phyloP scores from a whole-genome alignment of 2,113 vertebrate genomes.

The Lepisosteus oculatus region DNA sequence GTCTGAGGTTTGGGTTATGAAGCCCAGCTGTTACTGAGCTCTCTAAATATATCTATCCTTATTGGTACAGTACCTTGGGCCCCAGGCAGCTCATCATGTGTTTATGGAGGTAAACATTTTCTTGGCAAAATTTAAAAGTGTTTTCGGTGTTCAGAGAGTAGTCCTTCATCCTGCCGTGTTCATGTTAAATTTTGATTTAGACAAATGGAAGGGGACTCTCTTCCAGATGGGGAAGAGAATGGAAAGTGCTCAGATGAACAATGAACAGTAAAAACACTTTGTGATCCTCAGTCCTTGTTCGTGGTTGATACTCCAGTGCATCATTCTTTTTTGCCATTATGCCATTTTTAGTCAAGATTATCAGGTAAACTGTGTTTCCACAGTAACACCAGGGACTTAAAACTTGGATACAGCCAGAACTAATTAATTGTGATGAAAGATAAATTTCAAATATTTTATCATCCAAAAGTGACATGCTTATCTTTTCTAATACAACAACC shows the following conservation, averaged over 20 bases:
- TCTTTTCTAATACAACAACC: neutral
- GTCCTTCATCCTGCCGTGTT: neutral
- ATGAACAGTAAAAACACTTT: slow-evolving; percentile 3
- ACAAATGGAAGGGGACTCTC: neutral
- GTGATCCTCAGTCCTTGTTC: neutral
- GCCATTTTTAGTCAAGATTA: slow-evolving; percentile 4
- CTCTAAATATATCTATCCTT: no score
- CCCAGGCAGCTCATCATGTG: no score
- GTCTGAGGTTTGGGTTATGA: no score
- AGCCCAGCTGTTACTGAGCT: no score
- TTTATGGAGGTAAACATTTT: no score
- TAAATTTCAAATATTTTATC: slow-evolving; percentile 9
- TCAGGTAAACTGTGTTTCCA: slow-evolving; percentile 23
- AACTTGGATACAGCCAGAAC: neutral
- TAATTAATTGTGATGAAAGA: slow-evolving; percentile 23
- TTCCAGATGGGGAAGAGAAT: neutral
- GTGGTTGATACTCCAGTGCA: neutral
- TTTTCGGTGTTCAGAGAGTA: neutral
- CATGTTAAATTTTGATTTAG: neutral
- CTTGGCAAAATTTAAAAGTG: neutral
- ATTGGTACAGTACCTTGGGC: no score
- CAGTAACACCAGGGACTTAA: slow-evolving; percentile 18
- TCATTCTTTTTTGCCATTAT: neutral
- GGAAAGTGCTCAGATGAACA: no score
- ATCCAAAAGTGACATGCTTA: neutral